phyloP scores from a whole-genome alignment of 2,797 vertebrate species.

The Alfaro cultratus region DNA sequence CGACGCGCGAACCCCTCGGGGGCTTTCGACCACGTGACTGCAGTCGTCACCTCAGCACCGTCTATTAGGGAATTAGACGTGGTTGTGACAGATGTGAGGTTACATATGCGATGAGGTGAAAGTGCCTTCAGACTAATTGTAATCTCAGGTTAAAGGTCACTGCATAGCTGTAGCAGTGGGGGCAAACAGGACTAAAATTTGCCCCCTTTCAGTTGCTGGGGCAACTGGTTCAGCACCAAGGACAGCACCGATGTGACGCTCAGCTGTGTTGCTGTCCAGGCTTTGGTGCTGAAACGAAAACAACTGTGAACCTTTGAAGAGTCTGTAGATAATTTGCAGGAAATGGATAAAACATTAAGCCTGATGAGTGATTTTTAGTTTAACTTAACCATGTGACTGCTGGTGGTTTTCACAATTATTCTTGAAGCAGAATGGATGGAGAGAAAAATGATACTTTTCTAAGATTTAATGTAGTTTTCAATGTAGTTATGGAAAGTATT shows the following conservation, averaged over 20 bases:
- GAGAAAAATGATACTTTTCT: background rate
- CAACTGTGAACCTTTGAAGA: background rate
- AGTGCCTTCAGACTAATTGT: background rate
- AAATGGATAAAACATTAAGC: background rate
- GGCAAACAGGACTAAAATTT: background rate
- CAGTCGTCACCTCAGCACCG: conserved; percentile 35
- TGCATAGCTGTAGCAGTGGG: background rate
- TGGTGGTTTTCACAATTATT: background rate
- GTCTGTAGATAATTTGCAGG: no score
- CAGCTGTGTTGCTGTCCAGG: conserved; percentile 54
- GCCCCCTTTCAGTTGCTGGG: background rate
- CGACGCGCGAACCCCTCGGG: conserved; percentile 7
- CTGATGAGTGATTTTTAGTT: background rate
- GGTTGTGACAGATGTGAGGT: conserved; percentile 1
- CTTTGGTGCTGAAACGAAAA: conserved; percentile 54
- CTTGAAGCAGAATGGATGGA: background rate
- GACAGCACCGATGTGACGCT: conserved; percentile 59
- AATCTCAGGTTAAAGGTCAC: background rate
- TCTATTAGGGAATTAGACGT: conserved; percentile 18
- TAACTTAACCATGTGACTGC: background rate
- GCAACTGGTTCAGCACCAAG: conserved; percentile 70
- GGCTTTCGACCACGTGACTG: conserved; percentile 42
- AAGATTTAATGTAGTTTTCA: background rate
- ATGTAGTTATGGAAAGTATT: background rate
- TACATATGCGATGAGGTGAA: background rate